Percentiles rank a stretch among this genome's conserved stretches.
These are phyloP conservation scores for Antigone vipio DNA, from an alignment of 2,113 vertebrate genomes.

Conservation along the genomic window DNA sequence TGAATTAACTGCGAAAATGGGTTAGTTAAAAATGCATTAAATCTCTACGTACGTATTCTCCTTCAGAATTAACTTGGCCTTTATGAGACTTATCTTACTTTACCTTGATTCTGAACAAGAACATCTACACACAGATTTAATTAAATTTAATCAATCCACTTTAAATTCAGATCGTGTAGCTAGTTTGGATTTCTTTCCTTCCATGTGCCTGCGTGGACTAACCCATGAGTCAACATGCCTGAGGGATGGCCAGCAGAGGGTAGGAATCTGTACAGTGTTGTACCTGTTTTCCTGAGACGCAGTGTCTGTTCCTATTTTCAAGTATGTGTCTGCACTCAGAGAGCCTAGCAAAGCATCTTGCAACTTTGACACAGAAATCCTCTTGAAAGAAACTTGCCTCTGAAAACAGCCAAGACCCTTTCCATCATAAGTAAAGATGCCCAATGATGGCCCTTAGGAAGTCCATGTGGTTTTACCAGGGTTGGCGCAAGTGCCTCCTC, in stretches of 20 bases:
- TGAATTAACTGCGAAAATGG: constrained; percentile 46
- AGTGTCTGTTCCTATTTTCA: not conserved
- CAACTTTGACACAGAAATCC: not conserved
- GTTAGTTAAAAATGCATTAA: constrained; percentile 50
- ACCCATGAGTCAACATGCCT: not conserved
- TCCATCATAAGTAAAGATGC: not conserved
- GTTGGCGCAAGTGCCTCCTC: not conserved
- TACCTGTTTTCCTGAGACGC: not conserved
- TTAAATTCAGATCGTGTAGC: not conserved
- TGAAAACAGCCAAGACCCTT: not conserved
- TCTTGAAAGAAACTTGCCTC: not conserved
- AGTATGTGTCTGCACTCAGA: accelerated
- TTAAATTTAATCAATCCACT: constrained; percentile 26
- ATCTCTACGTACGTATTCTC: not conserved
- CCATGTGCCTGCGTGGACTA: not conserved
- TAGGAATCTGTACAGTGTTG: not conserved
- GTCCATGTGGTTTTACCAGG: not conserved
- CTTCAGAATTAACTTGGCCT: constrained; percentile 21
- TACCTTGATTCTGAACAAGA: constrained; percentile 33
- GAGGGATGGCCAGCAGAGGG: accelerated
- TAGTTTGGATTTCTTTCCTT: not conserved
- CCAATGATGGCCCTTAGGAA: not conserved
- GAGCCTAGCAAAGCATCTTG: not conserved
- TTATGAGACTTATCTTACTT: constrained; percentile 25
- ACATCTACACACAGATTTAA: constrained; percentile 4